phyloP scores from a whole-genome alignment of 2,797 vertebrate species.

The Acanthurus leucopareius region DNA sequence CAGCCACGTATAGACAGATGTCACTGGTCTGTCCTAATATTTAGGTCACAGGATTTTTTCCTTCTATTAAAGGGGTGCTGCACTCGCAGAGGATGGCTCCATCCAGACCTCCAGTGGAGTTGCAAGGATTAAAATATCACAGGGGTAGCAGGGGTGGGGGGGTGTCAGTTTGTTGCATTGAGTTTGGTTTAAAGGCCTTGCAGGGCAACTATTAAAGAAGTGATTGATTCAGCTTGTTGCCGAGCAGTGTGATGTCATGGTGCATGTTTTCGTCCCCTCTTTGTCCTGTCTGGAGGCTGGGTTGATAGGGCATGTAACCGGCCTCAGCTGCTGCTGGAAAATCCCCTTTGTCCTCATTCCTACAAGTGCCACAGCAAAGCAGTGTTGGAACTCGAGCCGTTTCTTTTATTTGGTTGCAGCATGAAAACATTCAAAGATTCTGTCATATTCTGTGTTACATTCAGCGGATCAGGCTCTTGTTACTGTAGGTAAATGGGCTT shows the following conservation, averaged over 20 bases:
- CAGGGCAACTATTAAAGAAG: constrained; percentile 70
- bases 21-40: constrained; percentile 67
- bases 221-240: constrained; percentile 79
- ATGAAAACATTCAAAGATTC: constrained; percentile 41
- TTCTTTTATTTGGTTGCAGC: constrained; percentile 52
- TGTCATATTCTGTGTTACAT: constrained; percentile 51
- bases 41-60: constrained; percentile 73
- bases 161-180: constrained; percentile 33
- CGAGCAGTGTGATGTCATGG: constrained; percentile 75
- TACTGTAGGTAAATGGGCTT: constrained; percentile 53
- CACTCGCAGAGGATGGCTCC: constrained; percentile 5
- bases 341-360: constrained; percentile 74
- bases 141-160: background rate
- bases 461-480: constrained; percentile 35
- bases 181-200: constrained; percentile 50
- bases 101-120: constrained; percentile 47
- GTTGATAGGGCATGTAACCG: constrained; percentile 62
- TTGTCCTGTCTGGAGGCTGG: constrained; percentile 63
- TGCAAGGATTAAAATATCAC: constrained; percentile 68
- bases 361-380: constrained; percentile 29
- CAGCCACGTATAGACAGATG: constrained; percentile 42
- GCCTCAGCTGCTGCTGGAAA: constrained; percentile 80
- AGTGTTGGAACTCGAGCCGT: constrained; percentile 7
- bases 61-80: constrained; percentile 47
- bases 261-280: constrained; percentile 56